phyloP scores from a whole-genome alignment of 2,888 invertebrate genomes.

The Mimumesa dahlbomi region DNA sequence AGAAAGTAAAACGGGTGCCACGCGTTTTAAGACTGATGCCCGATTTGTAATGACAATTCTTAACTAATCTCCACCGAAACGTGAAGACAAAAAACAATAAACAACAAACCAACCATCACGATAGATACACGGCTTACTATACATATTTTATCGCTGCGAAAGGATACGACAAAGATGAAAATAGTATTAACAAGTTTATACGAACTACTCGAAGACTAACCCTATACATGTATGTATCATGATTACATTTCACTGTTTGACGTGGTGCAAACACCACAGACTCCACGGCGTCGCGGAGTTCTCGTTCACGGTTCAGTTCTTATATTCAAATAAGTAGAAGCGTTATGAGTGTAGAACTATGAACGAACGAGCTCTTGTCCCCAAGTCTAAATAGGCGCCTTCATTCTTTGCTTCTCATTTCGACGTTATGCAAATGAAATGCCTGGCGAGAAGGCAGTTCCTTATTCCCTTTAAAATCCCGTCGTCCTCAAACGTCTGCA shows the following conservation, averaged over 20 bases:
- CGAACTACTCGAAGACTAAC: no score
- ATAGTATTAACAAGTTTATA: no score
- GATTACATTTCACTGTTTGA: no score
- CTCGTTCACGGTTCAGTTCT: slow-evolving; percentile 54
- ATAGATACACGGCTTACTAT: no score
- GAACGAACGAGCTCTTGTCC: slow-evolving; percentile 63
- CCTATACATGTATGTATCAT: no score
- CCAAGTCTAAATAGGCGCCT: slow-evolving; percentile 68
- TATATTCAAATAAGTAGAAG: slow-evolving; percentile 73
- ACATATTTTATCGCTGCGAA: no score
- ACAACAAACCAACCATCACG: no score
- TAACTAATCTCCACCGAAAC: not conserved
- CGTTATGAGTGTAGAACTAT: slow-evolving; percentile 65
- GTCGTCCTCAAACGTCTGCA: slow-evolving; percentile 37
- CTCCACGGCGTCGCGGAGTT: slow-evolving; percentile 2
- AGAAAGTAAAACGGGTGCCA: not conserved
- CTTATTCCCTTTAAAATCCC: slow-evolving; percentile 45
- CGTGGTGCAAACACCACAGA: not conserved
- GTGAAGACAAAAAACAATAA: no score
- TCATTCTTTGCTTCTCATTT: slow-evolving; percentile 72
- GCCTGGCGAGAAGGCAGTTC: slow-evolving; percentile 47
- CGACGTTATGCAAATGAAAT: slow-evolving; percentile 72
- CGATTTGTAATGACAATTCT: slow-evolving; percentile 3
- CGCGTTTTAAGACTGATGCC: slow-evolving; percentile 12
- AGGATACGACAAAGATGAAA: no score